phyloP scores from a whole-genome alignment of 1,140 invertebrate species.

The Tetraneura akinire region DNA sequence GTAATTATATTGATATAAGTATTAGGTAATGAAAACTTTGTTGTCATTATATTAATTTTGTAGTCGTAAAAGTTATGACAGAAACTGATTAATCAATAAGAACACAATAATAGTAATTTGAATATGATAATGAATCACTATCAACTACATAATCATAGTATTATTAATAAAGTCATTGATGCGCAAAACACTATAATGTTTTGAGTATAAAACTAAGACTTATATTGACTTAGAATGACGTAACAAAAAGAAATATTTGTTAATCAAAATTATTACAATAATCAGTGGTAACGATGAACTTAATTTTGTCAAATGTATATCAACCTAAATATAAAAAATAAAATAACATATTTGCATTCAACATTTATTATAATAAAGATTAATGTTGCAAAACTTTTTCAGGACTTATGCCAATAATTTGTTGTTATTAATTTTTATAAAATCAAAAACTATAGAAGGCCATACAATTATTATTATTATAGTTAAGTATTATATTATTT shows the following conservation, averaged over 20 bases:
- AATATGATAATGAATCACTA: conserved; percentile 18
- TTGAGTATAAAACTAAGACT: no score
- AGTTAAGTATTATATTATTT: no score
- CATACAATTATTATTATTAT: no score
- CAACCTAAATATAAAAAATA: no score
- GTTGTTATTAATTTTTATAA: no score
- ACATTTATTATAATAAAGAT: no score
- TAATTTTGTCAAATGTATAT: no score
- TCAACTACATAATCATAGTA: not conserved
- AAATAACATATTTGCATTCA: no score
- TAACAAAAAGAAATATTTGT: not conserved
- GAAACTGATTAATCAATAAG: conserved; percentile 7
- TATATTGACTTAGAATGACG: not conserved
- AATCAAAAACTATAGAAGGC: no score
- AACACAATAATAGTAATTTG: conserved; percentile 15
- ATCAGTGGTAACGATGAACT: not conserved
- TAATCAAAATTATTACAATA: not conserved
- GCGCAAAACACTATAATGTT: not conserved
- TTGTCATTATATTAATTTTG: not conserved
- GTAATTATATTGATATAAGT: not conserved
- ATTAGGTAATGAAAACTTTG: conserved; percentile 22
- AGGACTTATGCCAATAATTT: no score
- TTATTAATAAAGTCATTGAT: not conserved
- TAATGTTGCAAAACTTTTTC: no score
- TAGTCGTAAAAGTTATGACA: conserved; percentile 4